Conservation (phyloP, 2,113 vertebrate species). For the Lasiurus cinereus region DNA sequence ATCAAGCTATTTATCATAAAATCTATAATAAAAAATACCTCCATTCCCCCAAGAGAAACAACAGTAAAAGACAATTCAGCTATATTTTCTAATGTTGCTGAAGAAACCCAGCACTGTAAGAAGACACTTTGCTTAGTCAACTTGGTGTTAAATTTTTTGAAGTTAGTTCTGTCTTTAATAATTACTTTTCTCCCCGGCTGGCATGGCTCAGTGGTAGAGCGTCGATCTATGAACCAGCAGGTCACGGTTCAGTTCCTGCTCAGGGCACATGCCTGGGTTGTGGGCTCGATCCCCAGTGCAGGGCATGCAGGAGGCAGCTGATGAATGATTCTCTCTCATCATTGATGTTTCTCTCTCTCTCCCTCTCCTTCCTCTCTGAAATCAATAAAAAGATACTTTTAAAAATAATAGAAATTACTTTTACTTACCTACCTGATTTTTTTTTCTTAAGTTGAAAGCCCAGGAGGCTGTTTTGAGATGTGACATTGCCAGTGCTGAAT, state of each 20-base stretch:
- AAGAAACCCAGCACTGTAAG: conserved; percentile 17
- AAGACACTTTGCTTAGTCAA: not conserved
- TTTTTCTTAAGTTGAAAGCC: conserved; percentile 24
- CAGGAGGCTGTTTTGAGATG: not conserved
- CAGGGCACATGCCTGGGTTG: no score
- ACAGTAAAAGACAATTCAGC: conserved; percentile 70
- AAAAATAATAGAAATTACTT: conserved; percentile 46
- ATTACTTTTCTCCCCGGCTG: conserved; percentile 1
- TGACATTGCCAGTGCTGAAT: not conserved
- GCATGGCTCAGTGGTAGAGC: no score
- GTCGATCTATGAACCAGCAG: no score
- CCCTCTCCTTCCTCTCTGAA: no score
- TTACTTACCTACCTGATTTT: not conserved
- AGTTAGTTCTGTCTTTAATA: not conserved
- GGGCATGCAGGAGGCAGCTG: no score
- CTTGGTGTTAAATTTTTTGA: conserved; percentile 36
- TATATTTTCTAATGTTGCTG: conserved; percentile 53
- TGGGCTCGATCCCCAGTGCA: no score
- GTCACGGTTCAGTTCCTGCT: no score
- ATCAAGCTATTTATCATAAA: conserved; percentile 77
- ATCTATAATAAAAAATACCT: conserved; percentile 65
- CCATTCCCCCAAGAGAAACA: conserved; percentile 52
- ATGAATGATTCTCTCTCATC: no score
- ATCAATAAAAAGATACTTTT: not conserved
- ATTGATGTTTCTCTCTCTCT: no score